phyloP scores from a whole-genome alignment of 2,113 vertebrate genomes.

The Chaetura pelagica region DNA sequence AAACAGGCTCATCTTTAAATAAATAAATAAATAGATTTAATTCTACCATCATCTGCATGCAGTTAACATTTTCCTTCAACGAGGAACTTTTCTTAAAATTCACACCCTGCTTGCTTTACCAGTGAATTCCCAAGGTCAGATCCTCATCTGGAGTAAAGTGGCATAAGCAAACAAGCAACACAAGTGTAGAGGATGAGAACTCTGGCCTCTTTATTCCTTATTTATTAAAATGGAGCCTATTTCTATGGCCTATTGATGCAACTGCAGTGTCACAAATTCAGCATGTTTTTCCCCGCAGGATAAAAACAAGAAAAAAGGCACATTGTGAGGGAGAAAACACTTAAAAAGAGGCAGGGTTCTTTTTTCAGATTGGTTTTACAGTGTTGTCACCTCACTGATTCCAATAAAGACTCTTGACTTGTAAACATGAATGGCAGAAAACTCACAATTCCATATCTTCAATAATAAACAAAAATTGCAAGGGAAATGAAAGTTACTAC shows the following conservation, averaged over 20 bases:
- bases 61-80: background rate
- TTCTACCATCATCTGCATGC: background rate
- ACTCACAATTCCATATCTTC: background rate
- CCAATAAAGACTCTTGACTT: background rate
- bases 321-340: background rate
- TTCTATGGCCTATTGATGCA: background rate
- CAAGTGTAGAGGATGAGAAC: background rate
- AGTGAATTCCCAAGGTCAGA: background rate
- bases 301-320: background rate
- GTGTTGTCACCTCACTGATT: background rate
- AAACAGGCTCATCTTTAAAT: background rate
- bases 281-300: background rate
- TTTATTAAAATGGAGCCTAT: background rate
- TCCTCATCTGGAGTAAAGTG: background rate
- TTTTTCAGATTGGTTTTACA: background rate
- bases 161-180: background rate
- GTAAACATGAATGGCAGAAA: background rate
- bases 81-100: background rate
- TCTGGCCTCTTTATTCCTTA: background rate
- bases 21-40: background rate
- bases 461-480: conserved; percentile 14
- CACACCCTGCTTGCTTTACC: background rate
- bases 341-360: background rate
- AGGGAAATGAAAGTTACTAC: background rate
- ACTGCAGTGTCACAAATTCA: background rate